Base-by-base conservation (phyloP, 2,113 vertebrate genomes). In the Vidua macroura region DNA sequence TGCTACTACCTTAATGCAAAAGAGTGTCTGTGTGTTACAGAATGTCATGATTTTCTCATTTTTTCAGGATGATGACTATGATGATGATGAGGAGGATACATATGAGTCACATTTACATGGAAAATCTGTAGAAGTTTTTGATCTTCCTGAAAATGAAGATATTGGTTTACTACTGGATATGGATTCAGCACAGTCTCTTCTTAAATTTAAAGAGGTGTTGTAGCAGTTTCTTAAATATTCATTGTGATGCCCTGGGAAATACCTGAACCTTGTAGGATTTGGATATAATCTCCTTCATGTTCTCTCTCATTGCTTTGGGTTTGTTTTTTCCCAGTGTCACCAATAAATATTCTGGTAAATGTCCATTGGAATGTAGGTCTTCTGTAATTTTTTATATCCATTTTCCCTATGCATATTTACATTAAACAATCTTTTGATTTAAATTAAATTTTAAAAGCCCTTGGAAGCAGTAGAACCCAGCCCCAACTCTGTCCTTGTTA, bases 131-230 rank as follows among this genome's bases (percentile, higher is more conserved):
- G 99, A 99, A 96, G 98, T 99, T 90, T 98, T 98, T 95, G 98
- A 99, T 86, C 97, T 99, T 72, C 98, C 98, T 49, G 98, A 99
- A 93, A 98, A 97, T 3, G 99, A 99, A 92, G 97, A 98, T 69
- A 95, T 98, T 51, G 97, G 97, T 94, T 96, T 98, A 92, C 98
- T 98, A 3, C 86, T 96, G 59, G 98, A 98, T 95, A 98, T 99
- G 99, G 98, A 99, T 97, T 97, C 97, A 53, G 96, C 98, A 83
- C 98, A 98, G 87, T 98, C 99, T 94, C 96, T 97, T 72, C 98
- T 99, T 95, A 99, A 98, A 94, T 98, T 99, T 94, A 99, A 99
- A 97, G 98, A 99, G 98, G 99, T 99, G 11, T 35, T 60, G 37
- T 92, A 66, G 55, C 52, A 81, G 10, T 66, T 94, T 90, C 18